Percentiles rank a stretch among this genome's conserved stretches.
These are phyloP conservation scores for Neomicropteryx cornuta DNA, from an alignment of 1,140 invertebrate genomes.

Conservation along the genomic window DNA sequence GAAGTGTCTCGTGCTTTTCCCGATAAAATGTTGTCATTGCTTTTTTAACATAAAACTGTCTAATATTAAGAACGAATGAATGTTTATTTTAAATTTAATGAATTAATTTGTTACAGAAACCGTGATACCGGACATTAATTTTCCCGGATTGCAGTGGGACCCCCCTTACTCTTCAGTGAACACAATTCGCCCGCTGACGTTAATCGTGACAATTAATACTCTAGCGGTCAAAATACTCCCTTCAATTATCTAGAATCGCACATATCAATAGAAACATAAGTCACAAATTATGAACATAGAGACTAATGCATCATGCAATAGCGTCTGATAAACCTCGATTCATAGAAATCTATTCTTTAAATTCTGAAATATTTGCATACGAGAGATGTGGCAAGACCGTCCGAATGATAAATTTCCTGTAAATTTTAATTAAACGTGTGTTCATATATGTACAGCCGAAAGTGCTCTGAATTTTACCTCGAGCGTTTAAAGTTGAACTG, in stretches of 20 bases:
- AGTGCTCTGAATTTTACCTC: too few relatives aligned
- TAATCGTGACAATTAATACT: too few relatives aligned
- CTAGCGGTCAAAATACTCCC: background rate
- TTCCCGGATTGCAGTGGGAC: slow-evolving; percentile 39
- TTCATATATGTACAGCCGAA: too few relatives aligned
- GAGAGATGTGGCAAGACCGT: too few relatives aligned
- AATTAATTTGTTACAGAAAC: slow-evolving; percentile 46
- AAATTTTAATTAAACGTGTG: too few relatives aligned
- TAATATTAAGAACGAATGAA: slow-evolving; percentile 2
- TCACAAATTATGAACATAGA: slow-evolving; percentile 2
- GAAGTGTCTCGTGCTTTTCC: background rate
- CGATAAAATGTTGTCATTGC: background rate
- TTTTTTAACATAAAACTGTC: slow-evolving; percentile 1
- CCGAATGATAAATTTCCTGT: too few relatives aligned
- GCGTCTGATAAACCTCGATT: too few relatives aligned
- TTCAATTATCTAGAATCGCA: background rate
- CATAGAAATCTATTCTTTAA: too few relatives aligned
- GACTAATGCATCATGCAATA: too few relatives aligned
- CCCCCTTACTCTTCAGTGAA: slow-evolving; percentile 20
- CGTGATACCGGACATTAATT: slow-evolving; percentile 59
- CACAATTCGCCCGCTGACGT: too few relatives aligned
- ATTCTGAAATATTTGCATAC: too few relatives aligned
- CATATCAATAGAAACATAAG: slow-evolving; percentile 3
- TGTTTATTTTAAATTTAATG: slow-evolving; percentile 1
- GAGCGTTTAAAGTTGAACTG: too few relatives aligned